Conservation (phyloP, 2,113 vertebrate genomes). For the Accipiter virgatus region DNA sequence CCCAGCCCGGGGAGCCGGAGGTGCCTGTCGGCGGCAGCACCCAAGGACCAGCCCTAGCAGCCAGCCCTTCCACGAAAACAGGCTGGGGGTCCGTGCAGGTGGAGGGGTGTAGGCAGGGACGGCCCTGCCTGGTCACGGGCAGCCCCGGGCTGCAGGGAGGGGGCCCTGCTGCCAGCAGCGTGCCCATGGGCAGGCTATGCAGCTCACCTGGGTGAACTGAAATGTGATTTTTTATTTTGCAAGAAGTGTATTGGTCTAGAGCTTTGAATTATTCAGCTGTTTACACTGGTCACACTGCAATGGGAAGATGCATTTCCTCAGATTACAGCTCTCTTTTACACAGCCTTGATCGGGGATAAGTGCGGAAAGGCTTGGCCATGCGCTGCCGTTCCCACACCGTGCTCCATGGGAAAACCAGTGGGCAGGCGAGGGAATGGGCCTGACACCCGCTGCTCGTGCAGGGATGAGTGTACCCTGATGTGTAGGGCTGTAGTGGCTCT, state of each 20-base stretch:
- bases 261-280: not conserved
- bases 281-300: not conserved
- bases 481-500: not conserved
- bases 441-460: accelerated
- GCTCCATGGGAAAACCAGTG: not conserved
- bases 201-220: not conserved
- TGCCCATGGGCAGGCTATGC: not conserved
- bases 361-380: accelerated
- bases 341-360: not conserved
- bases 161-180: not conserved
- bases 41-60: not conserved
- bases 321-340: not conserved
- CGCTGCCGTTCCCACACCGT: not conserved
- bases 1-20: not conserved
- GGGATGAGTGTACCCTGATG: not conserved
- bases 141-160: not conserved
- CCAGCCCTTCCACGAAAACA: not conserved
- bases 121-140: not conserved
- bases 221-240: not conserved
- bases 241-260: too few relatives aligned
- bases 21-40: not conserved
- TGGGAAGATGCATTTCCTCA: not conserved
- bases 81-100: not conserved
- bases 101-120: not conserved
- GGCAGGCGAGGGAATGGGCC: not conserved